These are phyloP conservation scores for Harmothoe impar DNA, from an alignment of 2,888 invertebrate genomes.

Conservation along the genomic window DNA sequence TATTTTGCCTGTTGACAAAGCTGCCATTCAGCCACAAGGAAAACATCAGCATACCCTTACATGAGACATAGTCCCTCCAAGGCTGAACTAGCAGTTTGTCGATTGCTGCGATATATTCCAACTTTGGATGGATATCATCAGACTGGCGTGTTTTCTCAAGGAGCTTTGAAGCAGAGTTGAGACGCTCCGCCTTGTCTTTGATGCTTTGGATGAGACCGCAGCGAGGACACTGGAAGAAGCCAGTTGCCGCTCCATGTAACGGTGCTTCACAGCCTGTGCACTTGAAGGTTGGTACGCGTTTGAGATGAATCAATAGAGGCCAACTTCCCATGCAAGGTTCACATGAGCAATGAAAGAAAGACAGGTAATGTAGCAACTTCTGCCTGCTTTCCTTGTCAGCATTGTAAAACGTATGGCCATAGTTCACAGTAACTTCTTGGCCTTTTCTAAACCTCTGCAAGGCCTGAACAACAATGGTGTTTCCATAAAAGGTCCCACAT, in stretches of 20 bases:
- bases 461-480: conserved; percentile 89
- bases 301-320: conserved; percentile 78
- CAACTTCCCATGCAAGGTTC: conserved; percentile 86
- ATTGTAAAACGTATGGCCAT: neutral
- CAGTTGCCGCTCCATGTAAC: conserved; percentile 70
- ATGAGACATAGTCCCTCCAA: conserved; percentile 80
- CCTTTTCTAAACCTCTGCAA: conserved; percentile 87
- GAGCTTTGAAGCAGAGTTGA: too few relatives aligned
- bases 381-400: too few relatives aligned
- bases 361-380: conserved; percentile 84
- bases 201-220: neutral
- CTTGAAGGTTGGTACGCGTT: conserved; percentile 75
- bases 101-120: too few relatives aligned
- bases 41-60: conserved; percentile 73
- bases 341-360: conserved; percentile 92
- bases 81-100: conserved; percentile 76
- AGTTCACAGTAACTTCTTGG: conserved; percentile 85
- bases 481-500: conserved; percentile 89
- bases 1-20: too few relatives aligned
- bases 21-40: too few relatives aligned
- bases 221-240: neutral
- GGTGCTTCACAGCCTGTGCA: conserved; percentile 77
- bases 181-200: conserved; percentile 71
- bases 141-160: conserved; percentile 73
- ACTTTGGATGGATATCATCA: too few relatives aligned